phyloP scores from a whole-genome alignment of 2,888 invertebrate species.

The Troides helena region DNA sequence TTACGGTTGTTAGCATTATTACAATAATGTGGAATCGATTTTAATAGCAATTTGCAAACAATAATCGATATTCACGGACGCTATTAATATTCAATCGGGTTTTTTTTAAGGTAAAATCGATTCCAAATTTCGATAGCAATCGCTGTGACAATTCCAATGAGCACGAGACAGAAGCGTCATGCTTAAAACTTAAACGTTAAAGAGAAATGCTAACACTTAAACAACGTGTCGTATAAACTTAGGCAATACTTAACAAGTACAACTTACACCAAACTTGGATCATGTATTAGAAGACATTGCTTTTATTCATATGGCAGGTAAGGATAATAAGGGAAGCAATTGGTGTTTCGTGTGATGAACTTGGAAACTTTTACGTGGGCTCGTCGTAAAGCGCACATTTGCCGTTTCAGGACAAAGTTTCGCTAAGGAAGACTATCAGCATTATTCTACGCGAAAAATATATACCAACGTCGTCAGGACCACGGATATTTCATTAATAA shows the following conservation, averaged over 20 bases:
- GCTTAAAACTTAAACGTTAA: constrained; percentile 68
- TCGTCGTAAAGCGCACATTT: constrained; percentile 1
- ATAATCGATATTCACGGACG: not conserved
- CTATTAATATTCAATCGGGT: not conserved
- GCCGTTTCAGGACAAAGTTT: constrained; percentile 6
- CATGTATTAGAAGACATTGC: constrained; percentile 38
- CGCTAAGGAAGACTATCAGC: constrained; percentile 29
- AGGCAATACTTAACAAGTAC: constrained; percentile 75
- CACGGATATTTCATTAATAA: constrained; percentile 30
- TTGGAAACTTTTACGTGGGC: constrained; percentile 4
- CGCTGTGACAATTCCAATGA: constrained; percentile 14
- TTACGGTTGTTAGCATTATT: constrained; percentile 26
- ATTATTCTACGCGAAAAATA: constrained; percentile 18
- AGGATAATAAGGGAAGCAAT: constrained; percentile 15
- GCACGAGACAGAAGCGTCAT: constrained; percentile 51
- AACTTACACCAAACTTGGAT: constrained; percentile 58
- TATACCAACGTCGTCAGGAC: constrained; percentile 9
- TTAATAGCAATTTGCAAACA: constrained; percentile 1
- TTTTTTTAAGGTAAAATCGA: constrained; percentile 10
- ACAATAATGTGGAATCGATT: constrained; percentile 29
- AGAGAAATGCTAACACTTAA: constrained; percentile 74
- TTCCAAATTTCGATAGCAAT: constrained; percentile 10
- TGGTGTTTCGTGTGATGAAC: constrained; percentile 6
- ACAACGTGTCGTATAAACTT: constrained; percentile 73
- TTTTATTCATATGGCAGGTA: constrained; percentile 23